A percentile compares a stretch with the other conserved stretches of the same genome.
Conservation (phyloP, 2,113 vertebrate species). For the Hippopotamus amphibius region DNA sequence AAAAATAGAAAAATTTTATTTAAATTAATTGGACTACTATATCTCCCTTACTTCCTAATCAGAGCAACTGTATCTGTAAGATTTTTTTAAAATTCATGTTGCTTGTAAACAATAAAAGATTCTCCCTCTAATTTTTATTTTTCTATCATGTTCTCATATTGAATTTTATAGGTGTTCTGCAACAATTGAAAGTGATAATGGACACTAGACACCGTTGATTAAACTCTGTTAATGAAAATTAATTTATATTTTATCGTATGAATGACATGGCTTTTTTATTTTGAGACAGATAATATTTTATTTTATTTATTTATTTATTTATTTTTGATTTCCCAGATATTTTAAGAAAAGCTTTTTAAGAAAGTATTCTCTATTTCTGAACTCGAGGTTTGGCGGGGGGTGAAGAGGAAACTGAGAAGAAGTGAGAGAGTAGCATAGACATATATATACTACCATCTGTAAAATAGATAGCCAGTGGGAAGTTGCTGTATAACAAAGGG, state of each 20-base stretch:
- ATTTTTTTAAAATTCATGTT: not conserved
- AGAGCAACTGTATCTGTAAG: not conserved
- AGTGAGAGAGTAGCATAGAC: too few relatives aligned
- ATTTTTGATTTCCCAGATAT: not conserved
- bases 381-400: too few relatives aligned
- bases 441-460: too few relatives aligned
- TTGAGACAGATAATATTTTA: too few relatives aligned
- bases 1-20: not conserved
- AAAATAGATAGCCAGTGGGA: too few relatives aligned
- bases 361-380: not conserved
- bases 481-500: too few relatives aligned
- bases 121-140: not conserved
- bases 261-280: not conserved
- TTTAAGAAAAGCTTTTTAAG: not conserved
- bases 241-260: not conserved
- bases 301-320: too few relatives aligned
- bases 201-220: not conserved
- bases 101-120: not conserved
- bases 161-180: not conserved
- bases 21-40: not conserved
- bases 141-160: not conserved
- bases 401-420: too few relatives aligned
- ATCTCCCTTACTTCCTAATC: not conserved
- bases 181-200: not conserved
- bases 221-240: not conserved